Conservation (phyloP, 1,140 invertebrate species). For the Leptinotarsa texana region DNA sequence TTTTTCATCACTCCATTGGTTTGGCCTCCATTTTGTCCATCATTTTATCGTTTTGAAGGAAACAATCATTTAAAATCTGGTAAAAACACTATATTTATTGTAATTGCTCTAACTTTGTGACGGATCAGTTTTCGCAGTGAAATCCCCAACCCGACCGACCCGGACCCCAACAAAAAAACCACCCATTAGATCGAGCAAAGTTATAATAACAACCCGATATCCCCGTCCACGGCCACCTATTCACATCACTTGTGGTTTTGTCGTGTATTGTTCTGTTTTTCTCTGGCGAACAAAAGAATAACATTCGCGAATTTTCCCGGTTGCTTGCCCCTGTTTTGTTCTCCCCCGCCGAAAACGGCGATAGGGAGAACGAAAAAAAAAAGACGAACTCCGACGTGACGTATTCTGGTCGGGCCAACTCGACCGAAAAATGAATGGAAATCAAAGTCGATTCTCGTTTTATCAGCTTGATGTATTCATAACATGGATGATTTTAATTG, state of each 20-base stretch:
- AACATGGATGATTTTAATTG: conserved; percentile 42
- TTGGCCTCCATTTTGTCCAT: too few relatives aligned
- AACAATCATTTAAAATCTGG: too few relatives aligned
- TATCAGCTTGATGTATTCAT: conserved; percentile 42
- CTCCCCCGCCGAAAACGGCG: conserved; percentile 12
- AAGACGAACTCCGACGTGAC: conserved; percentile 32
- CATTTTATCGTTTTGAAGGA: too few relatives aligned
- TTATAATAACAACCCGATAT: neutral
- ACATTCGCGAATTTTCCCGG: conserved; percentile 24
- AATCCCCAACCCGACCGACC: too few relatives aligned
- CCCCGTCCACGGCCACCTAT: neutral
- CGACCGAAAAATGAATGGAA: conserved; percentile 42
- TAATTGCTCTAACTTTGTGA: too few relatives aligned
- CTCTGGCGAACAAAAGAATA: conserved; percentile 13
- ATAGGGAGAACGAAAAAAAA: conserved; percentile 18
- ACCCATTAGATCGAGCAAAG: neutral
- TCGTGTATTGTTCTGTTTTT: conserved; percentile 14
- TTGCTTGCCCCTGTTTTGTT: conserved; percentile 23
- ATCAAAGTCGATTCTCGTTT: conserved; percentile 40
- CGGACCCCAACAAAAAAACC: neutral
- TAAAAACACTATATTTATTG: too few relatives aligned
- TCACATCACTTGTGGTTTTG: conserved; percentile 17
- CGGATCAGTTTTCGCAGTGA: too few relatives aligned
- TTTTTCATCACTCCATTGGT: too few relatives aligned
- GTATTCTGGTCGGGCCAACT: conserved; percentile 30